Conservation (phyloP, 2,113 vertebrate genomes). For the Eurystomus gularis region DNA sequence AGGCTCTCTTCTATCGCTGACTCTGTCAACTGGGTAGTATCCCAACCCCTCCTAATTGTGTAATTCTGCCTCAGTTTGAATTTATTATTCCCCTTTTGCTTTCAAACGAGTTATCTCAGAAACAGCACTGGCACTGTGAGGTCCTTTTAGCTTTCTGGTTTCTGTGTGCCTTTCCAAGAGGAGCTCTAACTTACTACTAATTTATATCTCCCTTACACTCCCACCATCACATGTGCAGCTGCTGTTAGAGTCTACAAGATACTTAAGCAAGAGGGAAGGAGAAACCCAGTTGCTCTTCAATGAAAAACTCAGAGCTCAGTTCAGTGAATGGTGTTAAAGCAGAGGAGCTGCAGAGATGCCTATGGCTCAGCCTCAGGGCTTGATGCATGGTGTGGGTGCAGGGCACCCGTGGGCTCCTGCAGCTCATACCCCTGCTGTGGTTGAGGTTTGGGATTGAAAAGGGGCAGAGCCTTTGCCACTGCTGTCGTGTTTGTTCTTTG, state of each 20-base stretch:
- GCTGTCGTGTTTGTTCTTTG: not conserved
- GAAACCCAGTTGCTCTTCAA: not conserved
- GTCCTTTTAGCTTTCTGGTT: conserved; percentile 15
- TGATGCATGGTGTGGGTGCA: fast-evolving
- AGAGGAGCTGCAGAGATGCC: not conserved
- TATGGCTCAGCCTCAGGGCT: fast-evolving
- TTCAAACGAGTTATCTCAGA: conserved; percentile 12
- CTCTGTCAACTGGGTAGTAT: conserved; percentile 18
- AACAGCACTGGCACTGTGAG: not conserved
- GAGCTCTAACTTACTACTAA: not conserved
- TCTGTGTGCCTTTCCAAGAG: not conserved
- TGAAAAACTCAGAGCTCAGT: not conserved
- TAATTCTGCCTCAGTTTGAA: conserved; percentile 39
- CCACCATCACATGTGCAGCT: not conserved
- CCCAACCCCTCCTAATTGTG: conserved; percentile 34
- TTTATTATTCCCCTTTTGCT: conserved; percentile 40
- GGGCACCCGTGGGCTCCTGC: not conserved
- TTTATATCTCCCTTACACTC: not conserved
- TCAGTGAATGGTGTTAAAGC: not conserved
- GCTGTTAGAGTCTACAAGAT: not conserved
- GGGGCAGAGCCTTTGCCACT: not conserved
- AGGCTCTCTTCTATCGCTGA: not conserved
- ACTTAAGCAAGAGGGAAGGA: not conserved
- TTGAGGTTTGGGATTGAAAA: not conserved
- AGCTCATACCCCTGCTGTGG: not conserved